Conservation (phyloP, 2,888 invertebrate species). For the Toxonevra muliebris region DNA sequence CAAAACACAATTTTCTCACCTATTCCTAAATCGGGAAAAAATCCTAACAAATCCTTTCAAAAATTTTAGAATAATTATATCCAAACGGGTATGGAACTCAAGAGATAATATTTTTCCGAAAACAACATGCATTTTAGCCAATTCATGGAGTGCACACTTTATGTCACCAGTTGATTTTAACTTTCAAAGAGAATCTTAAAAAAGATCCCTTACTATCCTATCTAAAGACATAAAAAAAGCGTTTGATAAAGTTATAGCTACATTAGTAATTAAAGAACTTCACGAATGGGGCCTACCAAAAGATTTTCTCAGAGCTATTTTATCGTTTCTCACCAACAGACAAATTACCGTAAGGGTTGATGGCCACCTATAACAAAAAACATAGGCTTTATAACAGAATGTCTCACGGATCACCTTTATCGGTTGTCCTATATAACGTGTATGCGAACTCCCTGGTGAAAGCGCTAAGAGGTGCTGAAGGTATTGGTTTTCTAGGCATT, state of each 20-base stretch:
- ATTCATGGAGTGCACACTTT: constrained; percentile 7
- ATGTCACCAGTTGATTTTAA: constrained; percentile 13
- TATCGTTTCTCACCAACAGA: constrained; percentile 18
- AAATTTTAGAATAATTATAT: too few relatives aligned
- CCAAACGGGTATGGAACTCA: too few relatives aligned
- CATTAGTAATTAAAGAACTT: constrained; percentile 22
- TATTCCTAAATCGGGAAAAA: not conserved
- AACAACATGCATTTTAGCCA: constrained; percentile 2
- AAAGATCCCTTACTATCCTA: constrained; percentile 7
- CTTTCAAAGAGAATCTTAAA: constrained; percentile 11
- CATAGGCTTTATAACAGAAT: constrained; percentile 6
- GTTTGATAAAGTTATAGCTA: too few relatives aligned
- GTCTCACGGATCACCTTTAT: constrained; percentile 19
- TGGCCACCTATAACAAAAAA: not conserved
- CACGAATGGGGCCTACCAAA: constrained; percentile 15
- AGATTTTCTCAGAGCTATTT: not conserved
- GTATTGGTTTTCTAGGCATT: constrained; percentile 17
- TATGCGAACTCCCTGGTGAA: constrained; percentile 15
- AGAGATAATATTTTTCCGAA: too few relatives aligned
- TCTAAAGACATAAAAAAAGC: constrained; percentile 28
- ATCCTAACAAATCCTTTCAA: not conserved
- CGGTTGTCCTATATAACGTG: constrained; percentile 19
- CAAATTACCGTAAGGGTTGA: constrained; percentile 21
- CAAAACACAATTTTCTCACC: not conserved
- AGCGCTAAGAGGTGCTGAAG: not conserved